phyloP scores from a whole-genome alignment of 2,797 vertebrate genomes.

The Apogon hyalosoma region DNA sequence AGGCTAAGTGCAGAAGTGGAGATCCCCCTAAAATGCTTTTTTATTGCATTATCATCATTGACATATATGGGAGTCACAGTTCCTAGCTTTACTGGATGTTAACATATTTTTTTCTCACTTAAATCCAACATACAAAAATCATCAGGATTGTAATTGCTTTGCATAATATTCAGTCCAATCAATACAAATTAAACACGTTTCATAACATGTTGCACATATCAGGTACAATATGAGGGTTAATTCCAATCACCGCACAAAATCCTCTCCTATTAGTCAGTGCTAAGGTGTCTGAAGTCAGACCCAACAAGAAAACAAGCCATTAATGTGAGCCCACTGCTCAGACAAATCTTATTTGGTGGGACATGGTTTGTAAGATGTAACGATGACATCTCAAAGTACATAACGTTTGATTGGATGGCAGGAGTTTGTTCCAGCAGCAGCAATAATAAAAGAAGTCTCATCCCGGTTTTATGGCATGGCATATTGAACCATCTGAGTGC shows the following conservation, averaged over 20 bases:
- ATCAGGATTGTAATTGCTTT: conserved; percentile 17
- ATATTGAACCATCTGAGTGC: conserved; percentile 82
- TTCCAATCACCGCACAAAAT: conserved; percentile 24
- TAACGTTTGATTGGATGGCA: conserved; percentile 78
- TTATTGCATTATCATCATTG: conserved; percentile 95
- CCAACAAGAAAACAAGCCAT: conserved; percentile 75
- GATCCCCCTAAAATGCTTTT: conserved; percentile 90
- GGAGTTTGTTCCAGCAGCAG: conserved; percentile 69
- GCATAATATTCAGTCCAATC: background rate
- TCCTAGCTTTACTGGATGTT: conserved; percentile 49
- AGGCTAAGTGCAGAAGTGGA: conserved; percentile 94
- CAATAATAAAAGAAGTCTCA: conserved; percentile 80
- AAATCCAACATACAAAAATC: conserved; percentile 17
- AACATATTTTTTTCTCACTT: conserved; percentile 39
- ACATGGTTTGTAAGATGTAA: conserved; percentile 77
- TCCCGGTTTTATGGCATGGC: conserved; percentile 79
- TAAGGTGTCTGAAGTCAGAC: conserved; percentile 47
- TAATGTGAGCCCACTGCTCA: conserved; percentile 59
- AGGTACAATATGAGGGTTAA: conserved; percentile 1
- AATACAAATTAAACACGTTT: conserved; percentile 1
- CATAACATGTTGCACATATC: background rate
- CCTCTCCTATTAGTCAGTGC: conserved; percentile 47
- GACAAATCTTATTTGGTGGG: conserved; percentile 71
- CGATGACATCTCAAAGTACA: conserved; percentile 76
- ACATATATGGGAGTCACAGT: conserved; percentile 88